Conservation (phyloP, 2,888 invertebrate genomes). For the Malthinus flaveolus region DNA sequence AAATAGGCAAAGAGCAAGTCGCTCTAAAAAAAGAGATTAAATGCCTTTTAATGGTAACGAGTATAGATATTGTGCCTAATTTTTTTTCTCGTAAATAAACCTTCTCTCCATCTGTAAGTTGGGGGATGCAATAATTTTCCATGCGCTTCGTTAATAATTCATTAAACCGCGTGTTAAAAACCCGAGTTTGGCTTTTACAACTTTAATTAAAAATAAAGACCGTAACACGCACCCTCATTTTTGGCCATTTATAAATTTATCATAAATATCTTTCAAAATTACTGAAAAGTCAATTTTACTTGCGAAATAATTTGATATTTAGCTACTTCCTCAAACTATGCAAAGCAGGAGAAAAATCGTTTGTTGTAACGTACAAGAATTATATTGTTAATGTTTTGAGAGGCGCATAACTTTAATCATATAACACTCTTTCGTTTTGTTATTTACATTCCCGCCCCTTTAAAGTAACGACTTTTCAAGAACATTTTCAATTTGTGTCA, state of each 20-base stretch:
- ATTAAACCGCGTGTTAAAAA: too few species aligned
- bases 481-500: constrained; percentile 30
- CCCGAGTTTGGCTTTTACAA: neutral
- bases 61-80: too few species aligned
- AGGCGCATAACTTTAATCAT: constrained; percentile 48
- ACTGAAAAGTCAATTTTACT: constrained; percentile 37
- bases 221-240: neutral
- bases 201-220: constrained; percentile 2
- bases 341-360: constrained; percentile 37
- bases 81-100: too few species aligned
- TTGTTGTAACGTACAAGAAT: constrained; percentile 40
- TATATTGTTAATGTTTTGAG: constrained; percentile 18
- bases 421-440: constrained; percentile 39
- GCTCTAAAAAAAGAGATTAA: too few species aligned
- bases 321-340: constrained; percentile 36
- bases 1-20: too few species aligned
- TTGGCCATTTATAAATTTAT: constrained; percentile 9
- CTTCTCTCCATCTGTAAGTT: too few species aligned
- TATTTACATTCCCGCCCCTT: constrained; percentile 40
- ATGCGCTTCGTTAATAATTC: too few species aligned
- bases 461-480: neutral
- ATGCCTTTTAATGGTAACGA: too few species aligned
- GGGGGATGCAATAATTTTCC: too few species aligned
- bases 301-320: constrained; percentile 38
- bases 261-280: constrained; percentile 14